Evolutionary conservation across 2,797 vertebrate species (phyloP), one percentile per base, ranked within the genome.

Genomic region (Chiroxiphia lanceolata): DNA sequence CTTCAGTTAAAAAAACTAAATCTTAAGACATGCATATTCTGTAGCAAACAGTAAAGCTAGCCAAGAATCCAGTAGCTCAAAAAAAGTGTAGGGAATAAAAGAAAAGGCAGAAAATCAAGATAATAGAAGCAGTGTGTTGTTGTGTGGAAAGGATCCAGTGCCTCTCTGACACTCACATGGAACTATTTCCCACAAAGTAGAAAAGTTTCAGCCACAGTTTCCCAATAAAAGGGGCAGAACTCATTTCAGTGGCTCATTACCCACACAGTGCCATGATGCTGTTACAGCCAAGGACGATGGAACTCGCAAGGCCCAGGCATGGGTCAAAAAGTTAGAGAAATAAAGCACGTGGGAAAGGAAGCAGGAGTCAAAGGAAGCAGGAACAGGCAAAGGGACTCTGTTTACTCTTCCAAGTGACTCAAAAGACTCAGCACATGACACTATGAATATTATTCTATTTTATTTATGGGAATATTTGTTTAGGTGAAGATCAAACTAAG

Each of bases 271-370:
- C 48, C 1, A 1, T 0, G 2, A n/a, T 27, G 14, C 27, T 64
- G 10, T 15, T 54, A 48, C 26, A 54, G 59, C 67, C 71, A 11
- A 60, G 38, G 63, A 90, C 51, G 60, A 56, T 79, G 63, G 80
- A 90, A 87, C 61, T 70, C 83, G 51, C 48, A 27, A 65, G 67
- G 38, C n/a, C 33, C 45, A 56, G 45, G 42, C 67, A 14, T 6
- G 45, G 93, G 83, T 90, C 93, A 92, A 87, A 71, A 13, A n/a
- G 90, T 63, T 45, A 85, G 77, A 93, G 85, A 94, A 93, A 90
- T 42, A 86, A 71, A 82, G 45, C 83, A 94, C 6, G 0, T 96
- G 95, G 95, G 95, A 96, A 96, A 95, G 95, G 93, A 94, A 96
- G 74, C 75, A 50, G 67, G 22, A 93, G 70, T 31, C 83, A 84